Conservation (phyloP, 2,113 vertebrate genomes). For the Paramormyrops kingsleyae region DNA sequence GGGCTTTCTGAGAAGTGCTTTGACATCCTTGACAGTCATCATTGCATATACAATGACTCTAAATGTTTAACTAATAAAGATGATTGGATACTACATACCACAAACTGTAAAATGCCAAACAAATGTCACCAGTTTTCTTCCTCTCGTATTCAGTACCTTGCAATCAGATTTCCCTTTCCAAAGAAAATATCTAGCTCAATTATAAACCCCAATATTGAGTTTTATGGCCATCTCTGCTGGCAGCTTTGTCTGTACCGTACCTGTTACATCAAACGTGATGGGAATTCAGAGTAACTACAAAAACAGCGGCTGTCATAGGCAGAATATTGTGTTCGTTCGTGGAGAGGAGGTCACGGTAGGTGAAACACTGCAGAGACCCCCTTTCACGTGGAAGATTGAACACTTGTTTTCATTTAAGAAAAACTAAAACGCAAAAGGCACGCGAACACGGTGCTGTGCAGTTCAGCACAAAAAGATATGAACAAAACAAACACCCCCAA, state of each 20-base stretch:
- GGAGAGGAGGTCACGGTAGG: constrained; percentile 35
- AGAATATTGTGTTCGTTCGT: constrained; percentile 35
- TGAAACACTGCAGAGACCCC: constrained; percentile 18
- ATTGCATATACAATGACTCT: constrained; percentile 31
- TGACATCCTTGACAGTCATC: constrained; percentile 18
- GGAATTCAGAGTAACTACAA: constrained; percentile 14
- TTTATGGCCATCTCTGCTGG: background rate
- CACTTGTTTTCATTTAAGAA: background rate
- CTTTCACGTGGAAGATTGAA: background rate
- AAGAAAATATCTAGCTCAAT: constrained; percentile 37
- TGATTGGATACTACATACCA: constrained; percentile 25
- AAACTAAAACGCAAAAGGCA: background rate
- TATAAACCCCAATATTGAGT: constrained; percentile 32
- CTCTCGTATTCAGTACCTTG: constrained; percentile 34
- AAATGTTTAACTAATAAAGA: constrained; percentile 30
- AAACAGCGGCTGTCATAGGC: constrained; percentile 42
- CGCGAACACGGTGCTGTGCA: background rate
- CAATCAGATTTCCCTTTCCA: constrained; percentile 24
- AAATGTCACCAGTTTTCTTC: constrained; percentile 38
- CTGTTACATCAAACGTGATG: background rate
- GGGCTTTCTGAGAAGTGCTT: background rate
- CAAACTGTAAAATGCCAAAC: constrained; percentile 36
- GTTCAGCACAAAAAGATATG: background rate
- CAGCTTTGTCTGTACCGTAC: constrained; percentile 1
- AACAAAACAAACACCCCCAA: background rate